Base-by-base conservation (phyloP, 2,888 invertebrate genomes). In the Mesochorus sp. region DNA sequence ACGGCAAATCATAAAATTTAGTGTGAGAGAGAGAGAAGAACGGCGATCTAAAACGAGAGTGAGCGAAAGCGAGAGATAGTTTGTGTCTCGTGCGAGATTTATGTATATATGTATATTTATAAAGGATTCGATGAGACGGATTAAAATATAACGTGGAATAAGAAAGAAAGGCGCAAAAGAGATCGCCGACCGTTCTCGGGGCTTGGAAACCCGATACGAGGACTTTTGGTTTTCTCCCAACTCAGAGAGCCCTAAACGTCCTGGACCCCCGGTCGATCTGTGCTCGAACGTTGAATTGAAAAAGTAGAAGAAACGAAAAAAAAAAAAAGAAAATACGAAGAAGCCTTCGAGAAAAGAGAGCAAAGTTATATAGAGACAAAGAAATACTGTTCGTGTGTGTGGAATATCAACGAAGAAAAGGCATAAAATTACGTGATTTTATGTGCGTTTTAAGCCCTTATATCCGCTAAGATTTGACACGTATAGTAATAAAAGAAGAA, bases 71-170 rank as follows among this genome's bases (percentile, higher is more conserved):
- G 72, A 51, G 64, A 67, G n/a, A n/a, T n/a, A n/a, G 37, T 49
- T 67, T 66, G 59, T 64, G 53, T 26, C 51, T 70, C n/a, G 61
- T 14, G 75, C 82, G 80, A 44, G 55, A 82, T 71, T 61, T 70
- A 70, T 85, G n/a, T n/a, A n/a, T n/a, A n/a, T n/a, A n/a, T n/a
- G n/a, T n/a, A n/a, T n/a, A n/a, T n/a, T n/a, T n/a, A 85, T 85
- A 86, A 87, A 88, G 85, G 85, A 83, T 86, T 85, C 85, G 86
- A 83, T 85, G 84, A 84, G 85, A 84, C 87, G 86, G 88, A 89
- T 88, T 88, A 88, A 88, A 88, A 88, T 88, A 88, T 87, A 86
- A 87, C 86, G 83, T 80, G 80, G 86, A 88, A 86, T 88, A 80
- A 80, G 83, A 85, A 83, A 83, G 86, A 86, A 86, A 86, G 84